Evolutionary conservation across 2,888 invertebrate species (phyloP).

Genomic region (Megalurothrips usitatus): DNA sequence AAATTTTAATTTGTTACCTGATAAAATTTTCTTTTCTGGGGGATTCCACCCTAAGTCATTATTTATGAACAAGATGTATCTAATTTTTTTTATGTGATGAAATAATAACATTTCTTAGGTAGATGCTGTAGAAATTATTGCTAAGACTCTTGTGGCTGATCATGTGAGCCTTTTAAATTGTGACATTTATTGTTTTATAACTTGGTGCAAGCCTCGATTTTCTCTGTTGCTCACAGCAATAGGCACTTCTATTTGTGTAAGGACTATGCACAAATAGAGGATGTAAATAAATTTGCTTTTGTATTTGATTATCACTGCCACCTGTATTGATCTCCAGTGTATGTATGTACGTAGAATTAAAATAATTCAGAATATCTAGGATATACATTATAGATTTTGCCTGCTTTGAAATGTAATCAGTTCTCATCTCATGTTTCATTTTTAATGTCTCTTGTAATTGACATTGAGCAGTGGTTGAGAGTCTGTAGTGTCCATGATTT

Average conservation of each 20-base stretch:
- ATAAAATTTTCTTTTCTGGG: background rate
- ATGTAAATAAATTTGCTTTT: background rate
- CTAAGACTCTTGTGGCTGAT: background rate
- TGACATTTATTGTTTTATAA: too few species aligned
- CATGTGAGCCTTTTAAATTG: background rate
- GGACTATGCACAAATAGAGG: background rate
- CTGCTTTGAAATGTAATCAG: background rate
- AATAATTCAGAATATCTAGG: background rate
- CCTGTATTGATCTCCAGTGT: slow-evolving; percentile 1
- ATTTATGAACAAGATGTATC: background rate
- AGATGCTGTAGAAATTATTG: background rate
- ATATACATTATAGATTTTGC: background rate
- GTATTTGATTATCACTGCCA: background rate
- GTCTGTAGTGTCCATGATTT: background rate
- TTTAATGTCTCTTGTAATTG: too few species aligned
- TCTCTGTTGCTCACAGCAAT: background rate
- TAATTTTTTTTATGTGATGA: slow-evolving; percentile 3
- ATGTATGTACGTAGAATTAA: background rate
- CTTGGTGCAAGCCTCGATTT: background rate
- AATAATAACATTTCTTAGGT: background rate
- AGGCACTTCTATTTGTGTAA: background rate
- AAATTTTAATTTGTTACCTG: background rate
- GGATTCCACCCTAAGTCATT: slow-evolving; percentile 1
- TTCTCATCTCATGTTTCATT: background rate
- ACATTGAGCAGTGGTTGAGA: too few species aligned